These are phyloP conservation scores for Meloe dianella DNA, from an alignment of 2,888 invertebrate genomes.

Conservation along the genomic window DNA sequence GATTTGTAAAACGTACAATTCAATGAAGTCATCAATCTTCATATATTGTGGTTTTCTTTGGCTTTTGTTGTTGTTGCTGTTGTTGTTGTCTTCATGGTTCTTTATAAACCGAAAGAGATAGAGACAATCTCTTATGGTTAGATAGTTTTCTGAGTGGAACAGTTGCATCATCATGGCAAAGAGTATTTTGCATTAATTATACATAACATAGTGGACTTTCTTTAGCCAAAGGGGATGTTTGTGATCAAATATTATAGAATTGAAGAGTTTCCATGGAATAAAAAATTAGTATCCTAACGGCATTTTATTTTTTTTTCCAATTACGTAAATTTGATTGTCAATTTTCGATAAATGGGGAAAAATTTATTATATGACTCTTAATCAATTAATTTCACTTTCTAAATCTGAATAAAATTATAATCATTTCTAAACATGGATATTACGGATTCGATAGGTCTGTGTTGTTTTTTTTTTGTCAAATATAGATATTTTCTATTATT, in stretches of 20 bases:
- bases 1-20: neutral
- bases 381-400: neutral
- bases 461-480: no score
- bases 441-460: neutral
- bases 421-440: neutral
- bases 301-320: neutral
- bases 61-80: neutral
- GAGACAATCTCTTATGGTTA: neutral
- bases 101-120: neutral
- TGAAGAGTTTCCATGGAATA: neutral
- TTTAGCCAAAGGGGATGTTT: neutral
- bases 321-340: neutral
- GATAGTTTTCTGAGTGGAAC: neutral
- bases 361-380: neutral
- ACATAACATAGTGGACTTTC: neutral
- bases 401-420: neutral
- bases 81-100: neutral
- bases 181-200: neutral
- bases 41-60: conserved; percentile 1
- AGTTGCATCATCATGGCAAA: neutral
- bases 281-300: neutral
- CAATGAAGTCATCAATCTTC: conserved; percentile 7
- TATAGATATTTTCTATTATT: no score
- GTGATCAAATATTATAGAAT: neutral
- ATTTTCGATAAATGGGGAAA: neutral